A percentile compares a stretch with the other conserved stretches of the same genome.
Conservation (phyloP, 2,113 vertebrate genomes). For the Zootoca vivipara region DNA sequence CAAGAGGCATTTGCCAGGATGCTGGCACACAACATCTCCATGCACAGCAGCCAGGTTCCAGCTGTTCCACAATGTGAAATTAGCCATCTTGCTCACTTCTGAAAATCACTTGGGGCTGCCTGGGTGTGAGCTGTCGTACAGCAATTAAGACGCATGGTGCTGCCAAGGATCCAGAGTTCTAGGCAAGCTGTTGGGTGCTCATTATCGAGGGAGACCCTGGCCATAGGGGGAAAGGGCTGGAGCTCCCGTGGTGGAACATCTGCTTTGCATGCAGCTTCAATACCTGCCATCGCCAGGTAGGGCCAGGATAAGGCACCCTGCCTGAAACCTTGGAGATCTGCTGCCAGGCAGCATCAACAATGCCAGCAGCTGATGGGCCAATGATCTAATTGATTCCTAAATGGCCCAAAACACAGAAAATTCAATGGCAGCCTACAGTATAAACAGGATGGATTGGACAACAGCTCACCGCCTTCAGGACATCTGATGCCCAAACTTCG, state of each 20-base stretch:
- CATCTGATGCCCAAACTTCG: background rate
- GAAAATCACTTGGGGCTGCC: background rate
- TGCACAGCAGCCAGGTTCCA: background rate
- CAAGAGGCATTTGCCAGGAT: background rate
- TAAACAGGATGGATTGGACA: background rate
- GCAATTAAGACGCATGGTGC: background rate
- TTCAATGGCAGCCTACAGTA: background rate
- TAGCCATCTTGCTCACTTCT: background rate
- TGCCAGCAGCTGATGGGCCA: too few species aligned
- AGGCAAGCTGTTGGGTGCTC: background rate
- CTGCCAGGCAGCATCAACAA: too few species aligned
- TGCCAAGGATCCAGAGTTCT: constrained; percentile 14
- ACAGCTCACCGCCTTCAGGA: background rate
- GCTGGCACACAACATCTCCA: background rate
- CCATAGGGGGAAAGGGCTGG: too few species aligned
- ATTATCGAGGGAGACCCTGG: background rate
- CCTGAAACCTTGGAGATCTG: too few species aligned
- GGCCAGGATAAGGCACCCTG: too few species aligned
- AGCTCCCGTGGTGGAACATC: too few species aligned
- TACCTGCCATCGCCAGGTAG: too few species aligned
- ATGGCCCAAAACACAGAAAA: background rate
- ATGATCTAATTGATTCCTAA: background rate
- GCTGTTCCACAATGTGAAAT: background rate
- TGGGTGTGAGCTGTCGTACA: too few species aligned
- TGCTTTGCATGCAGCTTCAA: too few species aligned